Conservation (phyloP, 2,797 vertebrate genomes). For the Malacoraja senta region DNA sequence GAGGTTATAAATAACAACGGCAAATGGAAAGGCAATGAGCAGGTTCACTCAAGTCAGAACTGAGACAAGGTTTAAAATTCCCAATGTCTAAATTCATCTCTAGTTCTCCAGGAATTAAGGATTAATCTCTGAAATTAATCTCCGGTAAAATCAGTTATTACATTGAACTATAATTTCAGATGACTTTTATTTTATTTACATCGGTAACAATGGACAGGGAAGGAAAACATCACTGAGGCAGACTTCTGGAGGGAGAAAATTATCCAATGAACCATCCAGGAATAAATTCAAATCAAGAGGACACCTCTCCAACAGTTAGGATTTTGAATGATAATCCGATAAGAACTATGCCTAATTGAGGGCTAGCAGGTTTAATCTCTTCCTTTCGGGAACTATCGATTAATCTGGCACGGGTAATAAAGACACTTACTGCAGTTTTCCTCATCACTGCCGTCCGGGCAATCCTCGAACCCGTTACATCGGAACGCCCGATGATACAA, state of each 20-base stretch:
- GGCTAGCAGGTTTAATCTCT: too few relatives aligned
- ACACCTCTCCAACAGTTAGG: background rate
- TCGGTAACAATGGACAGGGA: background rate
- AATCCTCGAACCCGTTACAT: constrained; percentile 90
- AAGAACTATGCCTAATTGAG: background rate
- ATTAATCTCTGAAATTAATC: background rate
- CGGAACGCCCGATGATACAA: constrained; percentile 93
- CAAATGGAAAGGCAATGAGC: background rate
- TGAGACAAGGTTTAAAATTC: background rate
- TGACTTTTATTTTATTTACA: background rate
- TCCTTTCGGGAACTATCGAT: background rate
- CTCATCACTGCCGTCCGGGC: constrained; percentile 89
- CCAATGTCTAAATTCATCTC: background rate
- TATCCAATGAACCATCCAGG: background rate
- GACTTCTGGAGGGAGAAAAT: background rate
- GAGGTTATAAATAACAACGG: background rate
- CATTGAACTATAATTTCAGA: background rate
- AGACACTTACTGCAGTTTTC: constrained; percentile 93
- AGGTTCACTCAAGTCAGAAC: background rate
- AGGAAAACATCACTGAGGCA: background rate
- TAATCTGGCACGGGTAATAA: background rate
- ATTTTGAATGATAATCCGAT: background rate
- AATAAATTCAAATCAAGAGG: background rate
- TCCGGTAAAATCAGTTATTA: too few relatives aligned
- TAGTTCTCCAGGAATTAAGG: background rate